Percentiles rank a stretch among this genome's conserved stretches.
phyloP scores from a whole-genome alignment of 2,797 vertebrate genomes.

The Anguilla marmorata region DNA sequence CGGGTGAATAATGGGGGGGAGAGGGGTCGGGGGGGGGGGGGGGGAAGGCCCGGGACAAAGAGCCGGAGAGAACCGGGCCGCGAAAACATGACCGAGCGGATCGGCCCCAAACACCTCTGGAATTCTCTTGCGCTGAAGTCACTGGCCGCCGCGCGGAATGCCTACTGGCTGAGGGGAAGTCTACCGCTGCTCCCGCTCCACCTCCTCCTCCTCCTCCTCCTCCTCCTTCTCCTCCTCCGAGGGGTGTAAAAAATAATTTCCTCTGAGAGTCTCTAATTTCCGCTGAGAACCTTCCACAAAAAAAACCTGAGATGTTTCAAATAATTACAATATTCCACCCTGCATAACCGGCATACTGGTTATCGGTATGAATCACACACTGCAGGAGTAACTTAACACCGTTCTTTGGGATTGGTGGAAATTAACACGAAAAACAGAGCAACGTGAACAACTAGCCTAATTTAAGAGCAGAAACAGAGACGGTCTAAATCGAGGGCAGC shows the following conservation, averaged over 20 bases:
- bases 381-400: background rate
- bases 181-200: background rate
- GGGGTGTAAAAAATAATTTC: background rate
- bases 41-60: conserved; percentile 63
- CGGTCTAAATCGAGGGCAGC: background rate
- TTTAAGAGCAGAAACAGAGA: background rate
- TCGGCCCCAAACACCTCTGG: conserved; percentile 51
- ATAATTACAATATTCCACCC: too few relatives aligned
- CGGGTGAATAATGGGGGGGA: conserved; percentile 53
- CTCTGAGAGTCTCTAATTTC: background rate
- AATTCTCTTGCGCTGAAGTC: conserved; percentile 65
- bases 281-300: background rate
- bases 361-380: background rate
- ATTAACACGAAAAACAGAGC: background rate
- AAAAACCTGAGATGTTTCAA: too few relatives aligned
- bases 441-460: background rate
- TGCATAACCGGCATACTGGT: background rate
- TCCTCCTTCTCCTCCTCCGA: background rate
- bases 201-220: background rate
- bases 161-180: conserved; percentile 19
- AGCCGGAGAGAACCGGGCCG: conserved; percentile 71
- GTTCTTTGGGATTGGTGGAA: background rate
- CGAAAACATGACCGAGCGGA: conserved; percentile 67
- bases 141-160: conserved; percentile 57
- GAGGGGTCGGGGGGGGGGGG: conserved; percentile 49